phyloP scores from a whole-genome alignment of 2,113 vertebrate genomes.

The Picathartes gymnocephalus region DNA sequence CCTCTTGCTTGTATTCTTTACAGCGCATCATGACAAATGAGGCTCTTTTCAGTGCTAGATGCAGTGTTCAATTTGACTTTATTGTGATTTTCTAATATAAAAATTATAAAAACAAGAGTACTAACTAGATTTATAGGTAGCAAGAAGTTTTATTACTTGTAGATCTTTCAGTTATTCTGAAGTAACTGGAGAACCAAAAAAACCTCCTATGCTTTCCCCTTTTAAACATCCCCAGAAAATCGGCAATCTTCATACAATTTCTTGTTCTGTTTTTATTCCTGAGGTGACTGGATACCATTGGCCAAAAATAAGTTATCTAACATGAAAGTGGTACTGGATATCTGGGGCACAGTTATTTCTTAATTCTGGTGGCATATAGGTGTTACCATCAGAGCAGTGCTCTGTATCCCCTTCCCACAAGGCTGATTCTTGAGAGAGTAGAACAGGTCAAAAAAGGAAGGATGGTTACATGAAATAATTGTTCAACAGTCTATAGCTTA shows the following conservation, averaged over 20 bases:
- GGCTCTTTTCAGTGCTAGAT: neutral
- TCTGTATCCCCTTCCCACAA: neutral
- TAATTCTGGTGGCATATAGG: neutral
- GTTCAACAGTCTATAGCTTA: neutral
- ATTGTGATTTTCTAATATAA: neutral
- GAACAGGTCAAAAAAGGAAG: neutral
- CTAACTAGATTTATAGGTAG: neutral
- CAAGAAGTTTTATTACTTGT: neutral
- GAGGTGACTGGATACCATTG: neutral
- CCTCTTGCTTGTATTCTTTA: neutral
- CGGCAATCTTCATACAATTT: neutral
- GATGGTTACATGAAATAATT: neutral
- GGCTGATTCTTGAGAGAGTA: neutral
- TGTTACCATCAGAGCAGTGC: fast-evolving
- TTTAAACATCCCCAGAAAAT: neutral
- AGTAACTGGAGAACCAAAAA: neutral
- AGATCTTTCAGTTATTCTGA: neutral
- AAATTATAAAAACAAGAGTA: neutral
- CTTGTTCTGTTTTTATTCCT: neutral
- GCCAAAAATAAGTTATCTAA: neutral
- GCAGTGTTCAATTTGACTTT: neutral
- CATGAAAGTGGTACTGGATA: neutral
- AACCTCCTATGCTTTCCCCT: neutral
- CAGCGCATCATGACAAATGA: neutral
- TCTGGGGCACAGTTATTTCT: neutral